A percentile compares a stretch with the other conserved stretches of the same genome.
These are phyloP conservation scores for Euthynnus affinis DNA, from an alignment of 2,797 vertebrate genomes.

Conservation along the genomic window DNA sequence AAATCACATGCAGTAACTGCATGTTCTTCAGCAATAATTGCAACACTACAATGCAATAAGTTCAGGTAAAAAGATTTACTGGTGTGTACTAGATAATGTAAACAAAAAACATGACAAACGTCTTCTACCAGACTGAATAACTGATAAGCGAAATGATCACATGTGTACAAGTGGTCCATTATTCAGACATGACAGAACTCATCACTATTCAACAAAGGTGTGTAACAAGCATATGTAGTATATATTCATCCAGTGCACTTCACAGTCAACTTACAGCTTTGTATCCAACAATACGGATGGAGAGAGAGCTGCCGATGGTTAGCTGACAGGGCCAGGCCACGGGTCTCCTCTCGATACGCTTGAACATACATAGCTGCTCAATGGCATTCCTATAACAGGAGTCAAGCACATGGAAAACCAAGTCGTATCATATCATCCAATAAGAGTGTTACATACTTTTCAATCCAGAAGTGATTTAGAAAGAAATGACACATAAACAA, in stretches of 20 bases:
- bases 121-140: background rate
- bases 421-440: background rate
- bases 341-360: slow-evolving; percentile 88
- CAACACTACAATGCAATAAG: background rate
- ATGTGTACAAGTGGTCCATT: background rate
- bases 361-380: slow-evolving; percentile 92
- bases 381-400: slow-evolving; percentile 88
- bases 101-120: no score
- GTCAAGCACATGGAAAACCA: slow-evolving; percentile 18
- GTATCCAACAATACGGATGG: slow-evolving; percentile 94
- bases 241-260: background rate
- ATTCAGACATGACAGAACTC: background rate
- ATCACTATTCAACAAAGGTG: background rate
- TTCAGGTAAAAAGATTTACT: background rate
- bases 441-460: background rate
- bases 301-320: slow-evolving; percentile 92
- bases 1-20: background rate
- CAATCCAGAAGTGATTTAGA: slow-evolving; percentile 1
- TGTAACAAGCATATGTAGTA: background rate
- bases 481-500: background rate
- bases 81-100: no score
- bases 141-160: background rate
- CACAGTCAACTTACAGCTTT: slow-evolving; percentile 90
- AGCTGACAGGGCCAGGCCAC: slow-evolving; percentile 92
- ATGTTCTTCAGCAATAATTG: background rate